These are phyloP conservation scores for Lindbergichthys nudifrons DNA, from an alignment of 2,797 vertebrate species.

Conservation along the genomic window DNA sequence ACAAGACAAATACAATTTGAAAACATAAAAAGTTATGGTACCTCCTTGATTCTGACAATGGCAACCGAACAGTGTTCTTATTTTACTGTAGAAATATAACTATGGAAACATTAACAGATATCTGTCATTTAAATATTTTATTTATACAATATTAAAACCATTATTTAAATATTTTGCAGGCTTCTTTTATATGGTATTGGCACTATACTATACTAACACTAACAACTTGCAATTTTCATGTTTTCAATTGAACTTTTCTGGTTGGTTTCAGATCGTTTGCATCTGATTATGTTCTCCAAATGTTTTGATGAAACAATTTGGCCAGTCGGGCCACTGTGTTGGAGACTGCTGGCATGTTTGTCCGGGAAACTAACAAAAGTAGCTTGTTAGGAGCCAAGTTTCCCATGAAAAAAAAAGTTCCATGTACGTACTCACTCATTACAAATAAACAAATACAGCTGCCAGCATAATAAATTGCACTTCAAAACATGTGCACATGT, in stretches of 20 bases:
- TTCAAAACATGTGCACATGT: constrained; percentile 59
- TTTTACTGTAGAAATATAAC: not conserved
- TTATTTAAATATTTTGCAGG: constrained; percentile 1
- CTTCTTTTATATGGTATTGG: not conserved
- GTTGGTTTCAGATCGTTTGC: constrained; percentile 37
- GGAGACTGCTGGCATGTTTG: constrained; percentile 43
- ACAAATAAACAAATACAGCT: constrained; percentile 79
- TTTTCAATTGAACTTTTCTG: constrained; percentile 17
- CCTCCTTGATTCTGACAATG: not conserved
- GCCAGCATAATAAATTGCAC: constrained; percentile 67
- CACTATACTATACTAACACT: not conserved
- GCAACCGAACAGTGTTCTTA: not conserved
- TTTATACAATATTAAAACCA: not conserved
- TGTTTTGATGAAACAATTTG: constrained; percentile 38
- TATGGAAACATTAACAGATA: not conserved
- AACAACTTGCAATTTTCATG: constrained; percentile 19
- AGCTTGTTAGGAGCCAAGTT: constrained; percentile 50
- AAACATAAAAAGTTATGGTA: constrained; percentile 1
- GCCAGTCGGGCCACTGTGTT: constrained; percentile 21
- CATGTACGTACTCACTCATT: constrained; percentile 73
- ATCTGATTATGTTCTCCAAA: constrained; percentile 39
- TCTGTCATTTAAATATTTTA: not conserved
- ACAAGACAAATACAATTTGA: not conserved
- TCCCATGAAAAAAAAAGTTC: constrained; percentile 49
- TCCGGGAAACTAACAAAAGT: constrained; percentile 47